Conservation (phyloP, 1,140 invertebrate genomes). For the Ips nitidus region DNA sequence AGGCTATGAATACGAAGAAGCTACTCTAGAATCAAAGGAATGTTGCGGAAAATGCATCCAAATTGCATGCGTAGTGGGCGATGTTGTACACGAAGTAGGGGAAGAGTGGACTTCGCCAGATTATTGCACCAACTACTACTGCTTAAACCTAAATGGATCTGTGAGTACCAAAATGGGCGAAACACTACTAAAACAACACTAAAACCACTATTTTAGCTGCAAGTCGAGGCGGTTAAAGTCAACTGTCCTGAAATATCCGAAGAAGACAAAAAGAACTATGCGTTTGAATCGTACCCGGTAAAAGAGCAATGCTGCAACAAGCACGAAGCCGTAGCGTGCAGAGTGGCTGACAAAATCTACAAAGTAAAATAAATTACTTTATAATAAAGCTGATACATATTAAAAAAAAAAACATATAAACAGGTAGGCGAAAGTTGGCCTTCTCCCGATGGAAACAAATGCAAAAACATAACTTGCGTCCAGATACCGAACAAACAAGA, state of each 20-base stretch:
- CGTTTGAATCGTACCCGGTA: slow-evolving; percentile 39
- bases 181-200: background rate
- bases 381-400: background rate
- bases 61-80: slow-evolving; percentile 62
- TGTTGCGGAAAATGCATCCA: slow-evolving; percentile 70
- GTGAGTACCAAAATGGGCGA: slow-evolving; percentile 50
- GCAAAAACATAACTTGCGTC: slow-evolving; percentile 62
- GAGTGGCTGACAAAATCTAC: slow-evolving; percentile 42
- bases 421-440: slow-evolving; percentile 62
- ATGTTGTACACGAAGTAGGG: slow-evolving; percentile 54
- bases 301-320: slow-evolving; percentile 48
- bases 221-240: slow-evolving; percentile 41
- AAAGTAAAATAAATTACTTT: slow-evolving; percentile 20
- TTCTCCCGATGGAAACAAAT: slow-evolving; percentile 58
- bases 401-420: background rate
- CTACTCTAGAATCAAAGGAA: slow-evolving; percentile 48
- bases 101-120: slow-evolving; percentile 61
- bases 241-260: slow-evolving; percentile 41
- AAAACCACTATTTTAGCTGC: slow-evolving; percentile 38
- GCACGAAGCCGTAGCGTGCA: slow-evolving; percentile 45
- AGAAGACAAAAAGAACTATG: slow-evolving; percentile 44
- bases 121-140: slow-evolving; percentile 62
- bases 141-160: slow-evolving; percentile 56
- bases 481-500: slow-evolving; percentile 53
- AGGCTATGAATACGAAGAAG: slow-evolving; percentile 53